Percentiles rank a stretch among this genome's conserved stretches.
These are phyloP conservation scores for Arctocebus calabarensis DNA, from an alignment of 2,797 vertebrate genomes.

Conservation along the genomic window DNA sequence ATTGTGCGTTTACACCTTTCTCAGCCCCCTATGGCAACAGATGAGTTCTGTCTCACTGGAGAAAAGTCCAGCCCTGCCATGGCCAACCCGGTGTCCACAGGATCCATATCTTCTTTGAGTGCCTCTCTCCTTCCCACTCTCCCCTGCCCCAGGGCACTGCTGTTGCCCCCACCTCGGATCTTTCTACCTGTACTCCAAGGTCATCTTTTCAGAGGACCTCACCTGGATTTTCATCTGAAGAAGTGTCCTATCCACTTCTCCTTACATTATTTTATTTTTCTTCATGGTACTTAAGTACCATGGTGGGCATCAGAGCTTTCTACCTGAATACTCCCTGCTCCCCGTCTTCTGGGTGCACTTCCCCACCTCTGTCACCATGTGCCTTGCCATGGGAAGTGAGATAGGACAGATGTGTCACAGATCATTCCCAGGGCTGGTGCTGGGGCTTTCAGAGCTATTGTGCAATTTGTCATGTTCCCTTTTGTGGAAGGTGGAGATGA, in stretches of 20 bases:
- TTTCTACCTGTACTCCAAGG: neutral
- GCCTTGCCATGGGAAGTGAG: neutral
- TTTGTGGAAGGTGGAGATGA: neutral
- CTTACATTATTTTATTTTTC: neutral
- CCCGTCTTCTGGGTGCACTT: neutral
- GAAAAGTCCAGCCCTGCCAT: neutral
- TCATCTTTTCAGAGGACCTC: neutral
- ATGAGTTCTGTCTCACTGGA: neutral
- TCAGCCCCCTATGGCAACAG: neutral
- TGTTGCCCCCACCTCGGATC: neutral
- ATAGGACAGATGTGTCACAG: neutral
- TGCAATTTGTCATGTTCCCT: neutral
- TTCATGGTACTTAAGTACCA: neutral
- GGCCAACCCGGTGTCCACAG: too few species aligned
- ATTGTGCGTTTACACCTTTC: neutral
- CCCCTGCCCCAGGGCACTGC: neutral
- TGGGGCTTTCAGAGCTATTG: neutral
- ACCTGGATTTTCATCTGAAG: neutral
- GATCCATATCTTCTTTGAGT: neutral
- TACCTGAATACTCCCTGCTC: neutral
- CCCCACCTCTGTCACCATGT: neutral
- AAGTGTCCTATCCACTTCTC: neutral
- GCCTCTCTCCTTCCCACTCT: neutral
- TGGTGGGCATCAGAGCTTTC: neutral
- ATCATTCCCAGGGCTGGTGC: neutral